Evolutionary conservation across 2,888 invertebrate genomes (phyloP).

Genomic region (Hydriomena furcata): DNA sequence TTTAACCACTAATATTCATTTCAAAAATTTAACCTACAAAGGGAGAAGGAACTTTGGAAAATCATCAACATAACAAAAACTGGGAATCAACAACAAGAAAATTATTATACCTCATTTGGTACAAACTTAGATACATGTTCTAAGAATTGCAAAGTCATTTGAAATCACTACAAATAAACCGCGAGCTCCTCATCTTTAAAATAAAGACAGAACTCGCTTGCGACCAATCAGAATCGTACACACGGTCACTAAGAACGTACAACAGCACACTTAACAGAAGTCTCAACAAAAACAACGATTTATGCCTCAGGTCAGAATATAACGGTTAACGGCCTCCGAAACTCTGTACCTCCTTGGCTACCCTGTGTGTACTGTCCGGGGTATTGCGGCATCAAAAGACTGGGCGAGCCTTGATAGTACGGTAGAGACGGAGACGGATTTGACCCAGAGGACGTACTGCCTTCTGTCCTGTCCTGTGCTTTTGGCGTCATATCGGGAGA

Average conservation of each 20-base stretch:
- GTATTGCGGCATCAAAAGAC: constrained; percentile 87
- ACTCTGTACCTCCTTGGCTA: constrained; percentile 86
- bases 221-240: constrained; percentile 15
- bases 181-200: neutral
- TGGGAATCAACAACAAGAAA: constrained; percentile 20
- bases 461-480: constrained; percentile 79
- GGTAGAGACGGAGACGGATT: constrained; percentile 85
- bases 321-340: constrained; percentile 89
- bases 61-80: constrained; percentile 45
- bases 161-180: neutral
- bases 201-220: neutral
- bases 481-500: constrained; percentile 82
- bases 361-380: constrained; percentile 83
- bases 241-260: constrained; percentile 35
- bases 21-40: constrained; percentile 40
- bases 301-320: constrained; percentile 91
- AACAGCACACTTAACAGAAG: constrained; percentile 35
- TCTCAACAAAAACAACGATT: constrained; percentile 35
- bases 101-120: constrained; percentile 6
- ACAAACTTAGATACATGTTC: constrained; percentile 14
- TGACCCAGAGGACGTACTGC: constrained; percentile 84
- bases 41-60: constrained; percentile 68
- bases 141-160: constrained; percentile 9
- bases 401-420: constrained; percentile 83
- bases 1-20: constrained; percentile 18